A percentile compares a stretch with the other conserved stretches of the same genome.
Evolutionary conservation across 2,888 invertebrate species (phyloP).

Genomic region (Lasioglossum figueresi): DNA sequence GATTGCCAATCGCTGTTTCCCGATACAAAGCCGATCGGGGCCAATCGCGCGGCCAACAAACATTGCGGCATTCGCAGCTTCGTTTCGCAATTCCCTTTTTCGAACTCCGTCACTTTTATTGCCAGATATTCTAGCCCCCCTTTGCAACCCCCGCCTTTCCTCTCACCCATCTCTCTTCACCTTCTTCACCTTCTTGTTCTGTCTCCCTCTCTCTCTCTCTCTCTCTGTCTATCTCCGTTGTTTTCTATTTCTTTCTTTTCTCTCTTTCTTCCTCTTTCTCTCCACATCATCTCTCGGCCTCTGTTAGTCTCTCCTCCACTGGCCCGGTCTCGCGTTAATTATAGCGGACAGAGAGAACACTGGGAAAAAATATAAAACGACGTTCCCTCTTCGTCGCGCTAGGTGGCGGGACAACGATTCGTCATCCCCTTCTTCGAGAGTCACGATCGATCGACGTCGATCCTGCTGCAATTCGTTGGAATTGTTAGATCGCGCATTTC

Average conservation of each 20-base stretch:
- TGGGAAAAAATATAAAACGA: conserved; percentile 26
- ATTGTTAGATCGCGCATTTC: neutral
- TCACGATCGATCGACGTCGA: conserved; percentile 10
- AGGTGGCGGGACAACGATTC: neutral
- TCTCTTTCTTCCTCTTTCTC: neutral
- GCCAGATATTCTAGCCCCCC: conserved; percentile 62
- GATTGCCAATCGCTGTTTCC: conserved; percentile 81
- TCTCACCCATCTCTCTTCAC: neutral
- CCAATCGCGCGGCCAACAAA: conserved; percentile 74
- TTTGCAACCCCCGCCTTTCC: neutral
- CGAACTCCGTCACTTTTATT: conserved; percentile 69
- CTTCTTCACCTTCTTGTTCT: neutral
- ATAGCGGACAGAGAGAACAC: conserved; percentile 50
- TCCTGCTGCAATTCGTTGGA: neutral
- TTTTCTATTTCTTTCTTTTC: neutral
- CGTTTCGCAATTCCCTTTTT: conserved; percentile 73
- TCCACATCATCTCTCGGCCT: neutral
- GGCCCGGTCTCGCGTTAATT: conserved; percentile 55
- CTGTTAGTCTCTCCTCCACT: neutral
- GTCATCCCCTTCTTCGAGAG: conserved; percentile 13
- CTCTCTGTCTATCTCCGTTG: neutral
- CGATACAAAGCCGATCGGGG: conserved; percentile 79
- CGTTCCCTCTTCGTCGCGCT: conserved; percentile 9
- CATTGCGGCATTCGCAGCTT: conserved; percentile 62
- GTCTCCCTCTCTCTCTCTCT: neutral